Evolutionary conservation across 1,140 invertebrate species (phyloP), one percentile per base, ranked within the genome.

Genomic region (Octopus sinensis): DNA sequence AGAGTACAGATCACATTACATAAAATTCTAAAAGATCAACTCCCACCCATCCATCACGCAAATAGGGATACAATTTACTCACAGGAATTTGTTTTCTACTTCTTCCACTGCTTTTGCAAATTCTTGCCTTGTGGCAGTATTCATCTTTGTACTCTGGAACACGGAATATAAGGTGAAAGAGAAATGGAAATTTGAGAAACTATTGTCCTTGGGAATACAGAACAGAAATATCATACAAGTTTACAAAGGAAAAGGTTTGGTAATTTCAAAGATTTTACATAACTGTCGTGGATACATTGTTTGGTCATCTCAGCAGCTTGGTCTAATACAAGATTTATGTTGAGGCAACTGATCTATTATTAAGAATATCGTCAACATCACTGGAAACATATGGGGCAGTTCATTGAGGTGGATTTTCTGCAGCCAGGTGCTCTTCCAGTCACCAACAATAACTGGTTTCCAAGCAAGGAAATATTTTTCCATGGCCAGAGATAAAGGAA

Each of bases 51-150:
- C 30, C 30, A 43, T 43, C 30, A 2, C 0, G 30, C 30, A 43
- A 43, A 43, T 43, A 43, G 30, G 3, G 30, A 43, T 43, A 43
- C 30, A 43, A 43, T 43, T 43, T 76, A 84, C 83, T 86, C 82
- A 87, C 86, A 87, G 78, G 79, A 87, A 87, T 81, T 87, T 87
- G 73, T 86, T 83, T 82, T 87, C 86, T 53, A 87, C 84, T 78
- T 87, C 86, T 62, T 86, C 76, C 10, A 87, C 85, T 43, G 86
- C 84, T 73, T 85, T 82, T 43, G 81, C 80, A 84, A 87, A 87
- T 68, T 87, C 82, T 79, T 84, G 82, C 80, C 80, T 83, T 43
- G 82, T 84, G 71, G 82, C 83, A 71, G 82, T 82, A 62, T 84
- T 80, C 53, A 85, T 76, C 30, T 81, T n/a, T 68, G 84, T 83